A percentile compares a stretch with the other conserved stretches of the same genome.
Conservation (phyloP, 2,797 vertebrate species). For the Hyperoplus lanceolatus region DNA sequence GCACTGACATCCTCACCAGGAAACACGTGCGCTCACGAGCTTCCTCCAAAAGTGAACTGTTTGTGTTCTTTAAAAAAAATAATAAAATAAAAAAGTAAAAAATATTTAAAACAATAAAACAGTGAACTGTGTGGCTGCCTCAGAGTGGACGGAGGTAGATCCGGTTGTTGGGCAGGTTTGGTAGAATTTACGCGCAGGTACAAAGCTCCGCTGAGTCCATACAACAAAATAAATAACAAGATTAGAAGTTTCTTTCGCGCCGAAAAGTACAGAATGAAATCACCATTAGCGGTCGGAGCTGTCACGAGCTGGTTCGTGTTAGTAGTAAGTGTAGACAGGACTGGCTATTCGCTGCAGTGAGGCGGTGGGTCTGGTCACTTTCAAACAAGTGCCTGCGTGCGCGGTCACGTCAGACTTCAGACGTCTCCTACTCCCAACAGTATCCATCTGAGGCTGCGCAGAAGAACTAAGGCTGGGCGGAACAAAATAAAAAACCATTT, state of each 20-base stretch:
- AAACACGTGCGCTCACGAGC: constrained; percentile 15
- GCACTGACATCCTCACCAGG: constrained; percentile 29
- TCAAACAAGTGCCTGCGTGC: background rate
- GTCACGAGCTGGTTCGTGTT: background rate
- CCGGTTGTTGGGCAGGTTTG: background rate
- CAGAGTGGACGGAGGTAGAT: no score
- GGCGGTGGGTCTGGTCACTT: background rate
- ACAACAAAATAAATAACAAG: background rate
- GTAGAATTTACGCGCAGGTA: constrained; percentile 18
- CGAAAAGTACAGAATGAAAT: background rate
- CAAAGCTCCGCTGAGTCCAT: background rate
- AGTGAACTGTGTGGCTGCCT: no score
- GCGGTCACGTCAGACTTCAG: constrained; percentile 23
- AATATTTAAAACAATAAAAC: no score
- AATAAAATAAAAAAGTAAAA: no score
- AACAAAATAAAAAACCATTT: no score
- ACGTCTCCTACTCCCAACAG: no score
- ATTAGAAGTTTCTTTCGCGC: background rate
- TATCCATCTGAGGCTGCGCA: no score
- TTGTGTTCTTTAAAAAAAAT: no score
- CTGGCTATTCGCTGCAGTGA: background rate
- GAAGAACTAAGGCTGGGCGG: no score
- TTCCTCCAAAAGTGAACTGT: background rate
- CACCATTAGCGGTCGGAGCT: background rate
- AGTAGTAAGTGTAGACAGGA: accelerated